phyloP scores from a whole-genome alignment of 2,113 vertebrate genomes.

The Hoplias malabaricus region DNA sequence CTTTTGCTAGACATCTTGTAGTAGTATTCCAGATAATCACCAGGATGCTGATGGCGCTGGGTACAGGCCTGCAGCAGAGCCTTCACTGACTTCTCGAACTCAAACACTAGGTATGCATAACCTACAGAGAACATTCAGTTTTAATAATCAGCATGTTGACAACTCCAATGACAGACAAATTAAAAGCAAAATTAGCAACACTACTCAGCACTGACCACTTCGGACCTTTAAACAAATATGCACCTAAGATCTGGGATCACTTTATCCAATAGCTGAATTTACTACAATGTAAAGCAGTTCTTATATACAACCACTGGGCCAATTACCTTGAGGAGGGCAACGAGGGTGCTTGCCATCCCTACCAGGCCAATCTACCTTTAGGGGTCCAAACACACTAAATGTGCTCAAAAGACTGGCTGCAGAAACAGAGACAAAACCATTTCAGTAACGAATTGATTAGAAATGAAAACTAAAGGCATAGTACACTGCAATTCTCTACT shows the following conservation, averaged over 20 bases:
- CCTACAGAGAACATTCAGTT: conserved; percentile 66
- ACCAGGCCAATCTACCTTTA: conserved; percentile 98
- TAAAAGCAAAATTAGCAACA: not conserved
- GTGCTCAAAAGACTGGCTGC: conserved; percentile 92
- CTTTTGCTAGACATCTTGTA: conserved; percentile 98
- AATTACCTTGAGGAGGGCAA: conserved; percentile 99
- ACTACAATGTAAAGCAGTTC: no score
- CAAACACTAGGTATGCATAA: conserved; percentile 97
- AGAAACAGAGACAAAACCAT: conserved; percentile 4
- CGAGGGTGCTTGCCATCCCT: conserved; percentile 99
- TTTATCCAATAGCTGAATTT: conserved; percentile 71
- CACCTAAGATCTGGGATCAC: not conserved
- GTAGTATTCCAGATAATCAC: conserved; percentile 90
- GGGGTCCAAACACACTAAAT: conserved; percentile 92
- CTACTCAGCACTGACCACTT: not conserved
- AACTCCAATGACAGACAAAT: not conserved
- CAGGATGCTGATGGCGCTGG: conserved; percentile 86
- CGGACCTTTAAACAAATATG: no score
- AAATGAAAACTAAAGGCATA: no score
- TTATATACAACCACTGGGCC: conserved; percentile 86
- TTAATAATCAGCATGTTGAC: not conserved
- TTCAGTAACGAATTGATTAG: not conserved
- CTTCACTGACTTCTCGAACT: conserved; percentile 93
- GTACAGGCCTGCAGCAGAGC: conserved; percentile 92
- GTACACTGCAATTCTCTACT: no score